phyloP scores from a whole-genome alignment of 2,797 vertebrate genomes.

The Podarcis lilfordi region DNA sequence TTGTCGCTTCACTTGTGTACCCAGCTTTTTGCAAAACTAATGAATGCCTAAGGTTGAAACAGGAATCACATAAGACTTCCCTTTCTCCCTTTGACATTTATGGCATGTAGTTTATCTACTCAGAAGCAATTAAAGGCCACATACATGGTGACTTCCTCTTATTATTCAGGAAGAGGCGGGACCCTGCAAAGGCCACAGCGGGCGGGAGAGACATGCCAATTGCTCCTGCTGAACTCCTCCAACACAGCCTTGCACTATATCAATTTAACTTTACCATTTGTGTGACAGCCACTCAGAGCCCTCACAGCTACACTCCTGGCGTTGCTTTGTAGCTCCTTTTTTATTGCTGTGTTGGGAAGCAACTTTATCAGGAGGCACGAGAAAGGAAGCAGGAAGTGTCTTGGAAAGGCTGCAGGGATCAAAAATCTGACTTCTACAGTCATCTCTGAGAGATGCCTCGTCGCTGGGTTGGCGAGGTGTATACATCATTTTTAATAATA shows the following conservation, averaged over 20 bases:
- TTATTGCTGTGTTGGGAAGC: not conserved
- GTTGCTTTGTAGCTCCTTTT: not conserved
- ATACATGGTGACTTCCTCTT: not conserved
- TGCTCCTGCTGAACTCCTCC: not conserved
- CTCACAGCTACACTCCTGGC: not conserved
- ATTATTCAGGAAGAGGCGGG: not conserved
- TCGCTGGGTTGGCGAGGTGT: not conserved
- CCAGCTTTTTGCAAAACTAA: not conserved
- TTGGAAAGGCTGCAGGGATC: not conserved
- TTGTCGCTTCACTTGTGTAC: not conserved
- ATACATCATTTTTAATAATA: not conserved
- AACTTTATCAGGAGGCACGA: not conserved
- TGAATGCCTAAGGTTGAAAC: not conserved
- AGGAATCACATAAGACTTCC: not conserved
- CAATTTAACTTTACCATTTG: not conserved
- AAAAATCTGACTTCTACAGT: not conserved
- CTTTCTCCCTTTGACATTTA: not conserved
- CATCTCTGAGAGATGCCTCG: not conserved
- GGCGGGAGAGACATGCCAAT: not conserved
- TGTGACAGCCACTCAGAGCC: not conserved
- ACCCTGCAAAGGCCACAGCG: not conserved
- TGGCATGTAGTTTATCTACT: not conserved
- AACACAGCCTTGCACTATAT: not conserved
- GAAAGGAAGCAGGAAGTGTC: not conserved
- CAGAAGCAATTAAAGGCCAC: constrained; percentile 3